phyloP scores from a whole-genome alignment of 2,797 vertebrate species.

The Parotocinclus haroldoi region DNA sequence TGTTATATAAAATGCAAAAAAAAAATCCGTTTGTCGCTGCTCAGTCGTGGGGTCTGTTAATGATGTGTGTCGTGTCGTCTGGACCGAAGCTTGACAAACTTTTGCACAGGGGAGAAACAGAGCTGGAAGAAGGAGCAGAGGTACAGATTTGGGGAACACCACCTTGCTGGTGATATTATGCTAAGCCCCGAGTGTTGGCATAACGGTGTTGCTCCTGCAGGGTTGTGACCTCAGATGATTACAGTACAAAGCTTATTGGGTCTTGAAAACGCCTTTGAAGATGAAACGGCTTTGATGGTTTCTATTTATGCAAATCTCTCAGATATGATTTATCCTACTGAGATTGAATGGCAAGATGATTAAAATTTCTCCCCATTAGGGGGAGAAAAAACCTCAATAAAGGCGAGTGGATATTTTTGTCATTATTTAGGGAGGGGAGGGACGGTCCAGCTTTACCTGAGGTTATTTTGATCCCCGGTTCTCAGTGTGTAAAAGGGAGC shows the following conservation, averaged over 20 bases:
- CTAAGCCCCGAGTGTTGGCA: slow-evolving; percentile 99
- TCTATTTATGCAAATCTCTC: slow-evolving; percentile 99
- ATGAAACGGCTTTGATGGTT: slow-evolving; percentile 99
- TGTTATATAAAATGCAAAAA: no score
- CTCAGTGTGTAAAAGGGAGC: slow-evolving; percentile 65
- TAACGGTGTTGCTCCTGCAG: slow-evolving; percentile 99
- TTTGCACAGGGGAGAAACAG: slow-evolving; percentile 22
- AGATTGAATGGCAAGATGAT: slow-evolving; percentile 99
- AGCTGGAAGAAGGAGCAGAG: slow-evolving; percentile 57
- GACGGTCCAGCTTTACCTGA: slow-evolving; percentile 80
- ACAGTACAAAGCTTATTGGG: slow-evolving; percentile 99
- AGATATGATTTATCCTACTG: slow-evolving; percentile 99
- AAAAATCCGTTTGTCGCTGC: no score
- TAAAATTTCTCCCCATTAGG: slow-evolving; percentile 97
- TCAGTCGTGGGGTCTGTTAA: no score
- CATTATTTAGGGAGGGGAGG: slow-evolving; percentile 73
- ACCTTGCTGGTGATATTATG: slow-evolving; percentile 92
- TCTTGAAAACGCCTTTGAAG: slow-evolving; percentile 99
- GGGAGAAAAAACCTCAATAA: slow-evolving; percentile 88
- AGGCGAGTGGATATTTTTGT: slow-evolving; percentile 85
- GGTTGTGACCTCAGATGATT: slow-evolving; percentile 99
- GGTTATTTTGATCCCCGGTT: slow-evolving; percentile 79
- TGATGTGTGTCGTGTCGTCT: no score
- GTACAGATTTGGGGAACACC: slow-evolving; percentile 81
- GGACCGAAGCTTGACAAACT: no score